Base-by-base conservation (phyloP, 2,797 vertebrate species). In the Gobio occitaniae region DNA sequence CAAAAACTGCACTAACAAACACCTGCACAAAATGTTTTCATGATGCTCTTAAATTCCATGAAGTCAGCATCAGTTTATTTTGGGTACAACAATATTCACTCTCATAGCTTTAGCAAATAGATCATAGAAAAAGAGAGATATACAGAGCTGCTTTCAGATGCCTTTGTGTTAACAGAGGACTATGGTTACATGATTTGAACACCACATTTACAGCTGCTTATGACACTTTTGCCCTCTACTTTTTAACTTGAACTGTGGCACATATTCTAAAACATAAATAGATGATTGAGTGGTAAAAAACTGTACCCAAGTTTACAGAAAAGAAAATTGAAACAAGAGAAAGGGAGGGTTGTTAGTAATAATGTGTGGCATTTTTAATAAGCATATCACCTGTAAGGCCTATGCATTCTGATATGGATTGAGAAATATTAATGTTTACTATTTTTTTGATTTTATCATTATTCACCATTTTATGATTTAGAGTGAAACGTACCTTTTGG, bases 201-300 rank as follows among this genome's bases (percentile, higher is more conserved):
- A 19, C 9, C 6, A n/a, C 7, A 29, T n/a, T 65, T 48, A 38
- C 19, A 65, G 47, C 25, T 50, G 19, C 13, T 11, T 25, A 6
- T 65, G 19, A 61, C 16, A 16, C 41, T 54, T 59, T 32, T 44
- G 1, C 17, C 4, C 2, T 50, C 41, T 50, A 65, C 7, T 50
- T 50, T 12, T 13, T 36, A 16, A 65, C 56, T 61, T 75, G 41
- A 75, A 83, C 41, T 81, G 32, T 81, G 79, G 66, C 32, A 70
- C 48, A 29, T 52, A 65, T 48, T 25, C 32, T 65, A 79, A 65
- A 21, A 13, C 59, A 48, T 15, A 71, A 17, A 8, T 25, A 16
- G 17, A 75, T 54, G 16, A 16, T 21, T 54, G 17, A 75, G 25
- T 56, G 11, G 29, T 2, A 75, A 17, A 75, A 36, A 75, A 12